phyloP scores from a whole-genome alignment of 2,797 vertebrate genomes.

The Anas bernieri region DNA sequence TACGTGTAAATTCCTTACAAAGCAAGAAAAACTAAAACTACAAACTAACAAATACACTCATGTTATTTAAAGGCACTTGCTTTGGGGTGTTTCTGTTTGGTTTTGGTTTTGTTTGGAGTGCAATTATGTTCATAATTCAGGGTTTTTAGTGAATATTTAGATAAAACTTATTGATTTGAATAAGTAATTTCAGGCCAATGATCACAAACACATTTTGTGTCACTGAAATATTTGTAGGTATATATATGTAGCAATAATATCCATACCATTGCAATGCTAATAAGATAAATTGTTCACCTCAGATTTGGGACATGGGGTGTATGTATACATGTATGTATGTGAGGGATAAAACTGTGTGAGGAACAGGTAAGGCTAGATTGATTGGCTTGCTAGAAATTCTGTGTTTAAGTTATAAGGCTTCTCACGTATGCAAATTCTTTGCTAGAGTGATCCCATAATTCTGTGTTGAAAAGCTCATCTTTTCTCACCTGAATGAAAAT shows the following conservation, averaged over 20 bases:
- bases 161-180: neutral
- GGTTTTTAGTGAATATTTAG: neutral
- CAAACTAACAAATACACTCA: neutral
- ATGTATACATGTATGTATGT: neutral
- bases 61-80: neutral
- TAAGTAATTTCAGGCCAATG: neutral
- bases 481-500: neutral
- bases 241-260: neutral
- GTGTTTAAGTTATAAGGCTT: neutral
- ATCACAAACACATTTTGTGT: neutral
- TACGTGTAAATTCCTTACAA: neutral
- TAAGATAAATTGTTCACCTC: neutral
- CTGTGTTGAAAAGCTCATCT: neutral
- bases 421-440: neutral
- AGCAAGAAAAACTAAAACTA: neutral
- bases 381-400: neutral
- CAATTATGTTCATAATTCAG: neutral
- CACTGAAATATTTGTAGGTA: neutral
- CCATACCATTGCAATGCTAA: neutral
- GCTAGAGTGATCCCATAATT: neutral
- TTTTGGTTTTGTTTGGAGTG: neutral
- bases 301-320: neutral
- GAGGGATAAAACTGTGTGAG: neutral
- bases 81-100: neutral
- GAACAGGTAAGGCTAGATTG: neutral